These are phyloP conservation scores for Drosophila sproati DNA, from an alignment of 1,140 invertebrate genomes.

Conservation along the genomic window DNA sequence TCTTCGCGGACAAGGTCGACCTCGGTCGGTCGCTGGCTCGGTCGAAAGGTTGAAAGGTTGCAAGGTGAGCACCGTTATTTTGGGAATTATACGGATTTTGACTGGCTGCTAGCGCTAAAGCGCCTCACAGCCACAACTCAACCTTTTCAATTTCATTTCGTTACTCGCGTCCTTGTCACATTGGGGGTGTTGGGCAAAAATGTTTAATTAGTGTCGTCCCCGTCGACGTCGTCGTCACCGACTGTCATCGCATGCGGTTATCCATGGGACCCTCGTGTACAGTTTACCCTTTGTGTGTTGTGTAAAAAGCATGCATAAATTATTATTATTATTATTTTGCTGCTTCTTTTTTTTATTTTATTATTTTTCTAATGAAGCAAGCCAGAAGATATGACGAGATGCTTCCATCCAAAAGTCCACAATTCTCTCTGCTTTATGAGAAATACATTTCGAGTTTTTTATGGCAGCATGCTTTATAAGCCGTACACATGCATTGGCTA, in stretches of 20 bases:
- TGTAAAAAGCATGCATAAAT: slow-evolving; percentile 76
- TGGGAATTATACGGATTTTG: slow-evolving; percentile 66
- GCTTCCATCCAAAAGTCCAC: too few species aligned
- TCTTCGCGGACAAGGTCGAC: slow-evolving; percentile 54
- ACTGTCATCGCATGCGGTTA: slow-evolving; percentile 46
- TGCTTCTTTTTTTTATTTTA: too few species aligned
- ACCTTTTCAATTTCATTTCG: slow-evolving; percentile 67
- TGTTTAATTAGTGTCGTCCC: slow-evolving; percentile 78
- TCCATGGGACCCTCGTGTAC: slow-evolving; percentile 25
- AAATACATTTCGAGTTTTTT: too few species aligned
- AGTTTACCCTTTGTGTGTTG: slow-evolving; percentile 73
- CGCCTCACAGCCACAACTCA: not conserved
- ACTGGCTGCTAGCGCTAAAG: slow-evolving; percentile 20
- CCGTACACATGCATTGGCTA: not conserved
- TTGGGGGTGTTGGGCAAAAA: slow-evolving; percentile 63
- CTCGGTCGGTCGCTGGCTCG: slow-evolving; percentile 31
- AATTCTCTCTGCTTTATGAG: too few species aligned
- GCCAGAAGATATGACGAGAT: not conserved
- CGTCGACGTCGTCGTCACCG: slow-evolving; percentile 23
- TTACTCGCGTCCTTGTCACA: slow-evolving; percentile 24
- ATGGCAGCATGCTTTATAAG: not conserved
- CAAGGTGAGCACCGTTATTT: slow-evolving; percentile 49
- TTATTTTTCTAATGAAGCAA: slow-evolving; percentile 70
- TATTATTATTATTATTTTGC: slow-evolving; percentile 48
- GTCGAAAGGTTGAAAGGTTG: slow-evolving; percentile 4